Evolutionary conservation across 1,140 invertebrate species (phyloP), one percentile per base, ranked within the genome.

Genomic region (Phthorimaea operculella): DNA sequence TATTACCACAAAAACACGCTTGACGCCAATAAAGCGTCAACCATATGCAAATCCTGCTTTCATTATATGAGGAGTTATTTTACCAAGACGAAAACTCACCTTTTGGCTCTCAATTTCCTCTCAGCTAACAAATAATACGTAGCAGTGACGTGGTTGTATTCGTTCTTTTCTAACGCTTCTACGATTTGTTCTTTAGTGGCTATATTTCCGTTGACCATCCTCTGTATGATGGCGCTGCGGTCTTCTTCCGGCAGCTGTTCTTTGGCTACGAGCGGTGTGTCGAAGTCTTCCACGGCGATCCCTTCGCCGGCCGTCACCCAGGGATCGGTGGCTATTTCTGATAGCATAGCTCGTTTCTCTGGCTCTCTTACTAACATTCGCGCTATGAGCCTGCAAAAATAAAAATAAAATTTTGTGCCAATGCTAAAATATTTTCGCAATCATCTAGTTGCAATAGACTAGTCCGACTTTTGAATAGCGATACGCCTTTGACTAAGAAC

Each of bases 91-190:
- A 14, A 49, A 1, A 60, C 50, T 55, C 60, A 86, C 85, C 84
- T 80, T 56, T 93, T 90, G 45, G 91, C 88, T 74, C 90, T 89
- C 17, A 98, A 86, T 79, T 97, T 96, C 57, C 96, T 87, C 86
- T 99, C 98, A 17, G 97, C 97, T 59, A 99, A 87, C 64, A 99
- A 87, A 87, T 96, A 99, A 87, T 99, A 99, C 28, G 98, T 99
- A 21, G 98, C 98, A 33, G 98, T 98, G 64, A 99, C 94, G 83
- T 99, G 96, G 86, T 98, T 98, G 85, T 99, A 99, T 72, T 97
- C 94, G 87, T 98, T 96, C 76, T 93, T 94, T 73, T 98, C 96
- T 60, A 99, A 85, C 54, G 96, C 93, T 64, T 96, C 93, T 63
- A 94, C 79, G 66, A 98, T 97, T 83, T 98, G 92, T 76, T 98